Conservation (phyloP, 2,797 vertebrate species). For the Sebastes cheni region DNA sequence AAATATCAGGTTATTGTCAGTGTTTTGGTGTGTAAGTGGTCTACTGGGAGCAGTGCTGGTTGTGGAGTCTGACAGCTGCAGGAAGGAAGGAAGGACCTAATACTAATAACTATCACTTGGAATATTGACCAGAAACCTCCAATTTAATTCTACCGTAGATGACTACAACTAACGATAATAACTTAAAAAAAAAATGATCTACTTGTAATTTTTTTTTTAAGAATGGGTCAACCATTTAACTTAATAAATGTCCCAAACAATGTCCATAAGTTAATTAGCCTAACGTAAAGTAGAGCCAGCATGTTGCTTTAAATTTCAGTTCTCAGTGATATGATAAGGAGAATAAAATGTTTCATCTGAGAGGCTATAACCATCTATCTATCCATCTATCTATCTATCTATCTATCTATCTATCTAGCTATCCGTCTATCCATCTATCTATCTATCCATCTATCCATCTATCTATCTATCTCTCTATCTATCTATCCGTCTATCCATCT, state of each 20-base stretch:
- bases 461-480: no score
- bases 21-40: no score
- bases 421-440: no score
- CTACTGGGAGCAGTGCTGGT: no score
- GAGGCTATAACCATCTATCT: background rate
- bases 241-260: background rate
- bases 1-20: no score
- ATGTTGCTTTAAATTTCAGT: background rate
- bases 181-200: background rate
- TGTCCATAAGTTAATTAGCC: background rate
- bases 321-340: background rate
- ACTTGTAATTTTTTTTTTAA: background rate
- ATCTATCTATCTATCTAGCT: no score
- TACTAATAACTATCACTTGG: background rate
- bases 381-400: background rate
- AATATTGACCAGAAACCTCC: background rate
- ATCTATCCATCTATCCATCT: no score
- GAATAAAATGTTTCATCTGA: background rate
- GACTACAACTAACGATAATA: no score
- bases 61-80: no score
- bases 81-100: no score
- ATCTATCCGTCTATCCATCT: no score
- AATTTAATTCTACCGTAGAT: background rate
- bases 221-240: background rate
- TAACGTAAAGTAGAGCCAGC: background rate